phyloP scores from a whole-genome alignment of 2,888 invertebrate species.

The Lathronympha strigana region DNA sequence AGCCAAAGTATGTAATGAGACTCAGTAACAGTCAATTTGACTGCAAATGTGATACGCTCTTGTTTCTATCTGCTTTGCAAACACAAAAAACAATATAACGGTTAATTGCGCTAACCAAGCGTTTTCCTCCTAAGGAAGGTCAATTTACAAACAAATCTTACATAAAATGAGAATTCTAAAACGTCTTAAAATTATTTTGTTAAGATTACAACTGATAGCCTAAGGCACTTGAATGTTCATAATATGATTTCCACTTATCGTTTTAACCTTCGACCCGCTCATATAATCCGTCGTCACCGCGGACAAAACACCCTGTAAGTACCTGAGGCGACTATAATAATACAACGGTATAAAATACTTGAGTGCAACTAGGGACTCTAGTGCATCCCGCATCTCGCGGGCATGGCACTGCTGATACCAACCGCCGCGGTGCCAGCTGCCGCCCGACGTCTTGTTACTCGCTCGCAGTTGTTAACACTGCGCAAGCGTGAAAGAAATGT shows the following conservation, averaged over 20 bases:
- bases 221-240: constrained; percentile 44
- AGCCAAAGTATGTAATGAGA: constrained; percentile 21
- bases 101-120: constrained; percentile 43
- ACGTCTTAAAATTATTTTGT: constrained; percentile 40
- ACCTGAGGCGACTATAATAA: constrained; percentile 42
- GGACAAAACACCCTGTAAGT: constrained; percentile 41
- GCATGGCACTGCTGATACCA: constrained; percentile 31
- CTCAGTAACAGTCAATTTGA: constrained; percentile 6
- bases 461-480: neutral
- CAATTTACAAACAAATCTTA: constrained; percentile 39
- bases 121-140: constrained; percentile 37
- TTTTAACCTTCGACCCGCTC: constrained; percentile 39
- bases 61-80: no score
- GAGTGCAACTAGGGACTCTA: constrained; percentile 39
- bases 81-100: constrained; percentile 25
- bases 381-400: constrained; percentile 23
- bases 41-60: constrained; percentile 23
- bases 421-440: constrained; percentile 6
- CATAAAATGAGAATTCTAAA: constrained; percentile 43
- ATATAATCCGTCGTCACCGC: constrained; percentile 32
- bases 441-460: neutral
- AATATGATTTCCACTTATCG: constrained; percentile 42
- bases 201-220: constrained; percentile 42
- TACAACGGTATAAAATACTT: constrained; percentile 42
- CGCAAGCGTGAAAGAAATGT: neutral